Evolutionary conservation across 2,113 vertebrate genomes (phyloP), one percentile per base, ranked within the genome.

Genomic region (Eubucco bourcierii): DNA sequence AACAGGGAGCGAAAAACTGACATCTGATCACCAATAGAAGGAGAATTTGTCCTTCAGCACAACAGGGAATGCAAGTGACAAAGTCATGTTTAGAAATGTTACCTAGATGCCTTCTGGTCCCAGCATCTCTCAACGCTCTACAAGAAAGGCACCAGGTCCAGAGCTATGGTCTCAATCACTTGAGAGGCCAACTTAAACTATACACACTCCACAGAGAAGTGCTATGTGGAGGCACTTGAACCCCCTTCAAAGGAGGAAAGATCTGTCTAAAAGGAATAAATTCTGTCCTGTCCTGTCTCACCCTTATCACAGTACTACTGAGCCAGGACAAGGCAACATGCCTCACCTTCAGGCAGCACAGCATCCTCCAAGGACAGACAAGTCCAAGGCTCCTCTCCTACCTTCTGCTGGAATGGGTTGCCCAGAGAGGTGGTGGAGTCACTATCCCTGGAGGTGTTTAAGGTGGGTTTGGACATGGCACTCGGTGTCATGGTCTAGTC

Each of bases 1-100:
- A 97, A 97, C 37, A 90, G 83, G 90, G 88, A 97, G 67, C 88
- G 95, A 92, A 96, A 96, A 96, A 89, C 88, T 93, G 92, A 94
- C 84, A 96, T 91, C 93, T 95, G 91, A 94, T 96, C 86, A 78
- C 84, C 90, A 92, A 83, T 6, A 77, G 77, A 70, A 94, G 91
- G 56, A 84, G 58, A 74, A 73, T 93, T 96, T 82, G 50, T 70
- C 24, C 55, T 79, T 60, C 68, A 66, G 24, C 39, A 56, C 8
- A 8, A 18, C 9, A 34, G 33, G 5, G 34, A 11, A 31, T 65
- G 8, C 13, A 65, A 70, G 13, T 24, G 37, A 31, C 25, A 53
- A 89, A 59, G 4, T n/a, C n/a, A n/a, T n/a, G 21, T 23, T 90
- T 7, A 3, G 59, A 86, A 50, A 73, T 0, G 1, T 29, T 79